Percentiles rank a stretch among this genome's conserved stretches.
phyloP scores from a whole-genome alignment of 2,888 invertebrate genomes.

The Sesia bembeciformis region DNA sequence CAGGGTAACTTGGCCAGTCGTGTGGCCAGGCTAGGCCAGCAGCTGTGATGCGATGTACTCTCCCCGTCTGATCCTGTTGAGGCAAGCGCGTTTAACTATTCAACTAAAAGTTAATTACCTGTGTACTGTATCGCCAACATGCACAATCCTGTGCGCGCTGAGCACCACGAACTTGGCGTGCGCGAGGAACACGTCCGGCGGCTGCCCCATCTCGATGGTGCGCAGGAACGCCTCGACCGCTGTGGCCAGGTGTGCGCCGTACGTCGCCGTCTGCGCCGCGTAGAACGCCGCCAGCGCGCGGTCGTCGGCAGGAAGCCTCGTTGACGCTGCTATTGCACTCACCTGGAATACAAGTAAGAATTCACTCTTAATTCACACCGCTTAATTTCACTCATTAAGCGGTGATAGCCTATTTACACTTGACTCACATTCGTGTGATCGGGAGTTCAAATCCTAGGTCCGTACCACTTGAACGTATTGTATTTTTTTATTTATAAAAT shows the following conservation, averaged over 20 bases:
- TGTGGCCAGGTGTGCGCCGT: slow-evolving; percentile 87
- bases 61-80: too few relatives aligned
- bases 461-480: too few relatives aligned
- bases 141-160: slow-evolving; percentile 93
- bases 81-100: background rate
- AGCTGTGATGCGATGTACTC: too few relatives aligned
- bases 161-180: slow-evolving; percentile 96
- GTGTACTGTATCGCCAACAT: slow-evolving; percentile 95
- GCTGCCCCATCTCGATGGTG: slow-evolving; percentile 93
- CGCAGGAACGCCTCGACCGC: slow-evolving; percentile 94
- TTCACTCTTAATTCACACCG: too few relatives aligned
- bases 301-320: slow-evolving; percentile 82
- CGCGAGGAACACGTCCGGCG: slow-evolving; percentile 93
- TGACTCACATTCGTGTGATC: too few relatives aligned
- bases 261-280: slow-evolving; percentile 88
- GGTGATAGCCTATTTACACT: too few relatives aligned
- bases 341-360: slow-evolving; percentile 26
- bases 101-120: slow-evolving; percentile 28
- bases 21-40: background rate
- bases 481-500: too few relatives aligned
- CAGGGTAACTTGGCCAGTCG: too few relatives aligned
- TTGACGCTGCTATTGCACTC: slow-evolving; percentile 67
- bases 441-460: too few relatives aligned
- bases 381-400: too few relatives aligned
- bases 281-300: slow-evolving; percentile 90